phyloP scores from a whole-genome alignment of 2,797 vertebrate genomes.

The Todus mexicanus region DNA sequence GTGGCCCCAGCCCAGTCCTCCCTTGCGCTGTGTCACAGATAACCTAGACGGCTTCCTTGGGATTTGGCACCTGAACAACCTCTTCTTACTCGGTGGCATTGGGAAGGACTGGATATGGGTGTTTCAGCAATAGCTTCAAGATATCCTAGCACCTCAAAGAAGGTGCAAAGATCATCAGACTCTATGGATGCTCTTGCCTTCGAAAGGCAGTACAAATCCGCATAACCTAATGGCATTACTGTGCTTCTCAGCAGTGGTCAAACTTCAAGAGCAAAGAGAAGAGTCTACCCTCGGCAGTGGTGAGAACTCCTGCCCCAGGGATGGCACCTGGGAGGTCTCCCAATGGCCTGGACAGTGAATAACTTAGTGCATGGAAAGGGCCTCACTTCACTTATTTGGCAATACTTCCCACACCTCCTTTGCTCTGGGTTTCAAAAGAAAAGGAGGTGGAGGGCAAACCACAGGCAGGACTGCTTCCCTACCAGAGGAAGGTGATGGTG shows the following conservation, averaged over 20 bases:
- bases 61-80: conserved; percentile 40
- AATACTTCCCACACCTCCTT: not conserved
- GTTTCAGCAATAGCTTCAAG: not conserved
- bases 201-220: not conserved
- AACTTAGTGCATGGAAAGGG: not conserved
- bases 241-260: not conserved
- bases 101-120: not conserved
- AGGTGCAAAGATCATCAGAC: not conserved
- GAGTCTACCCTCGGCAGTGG: not conserved
- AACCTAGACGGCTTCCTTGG: not conserved
- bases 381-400: not conserved
- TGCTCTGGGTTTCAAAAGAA: not conserved
- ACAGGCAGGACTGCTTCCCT: not conserved
- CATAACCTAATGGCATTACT: not conserved
- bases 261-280: not conserved
- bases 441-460: not conserved
- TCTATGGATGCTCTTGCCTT: not conserved
- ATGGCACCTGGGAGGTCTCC: not conserved
- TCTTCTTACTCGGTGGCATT: not conserved
- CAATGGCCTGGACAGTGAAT: not conserved
- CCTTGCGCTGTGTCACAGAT: not conserved
- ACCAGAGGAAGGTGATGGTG: not conserved
- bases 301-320: not conserved
- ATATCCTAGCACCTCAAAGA: not conserved
- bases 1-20: not conserved